Percentiles rank a stretch among this genome's conserved stretches.
Evolutionary conservation across 2,888 invertebrate genomes (phyloP).

Genomic region (Leptinotarsa haldemani): DNA sequence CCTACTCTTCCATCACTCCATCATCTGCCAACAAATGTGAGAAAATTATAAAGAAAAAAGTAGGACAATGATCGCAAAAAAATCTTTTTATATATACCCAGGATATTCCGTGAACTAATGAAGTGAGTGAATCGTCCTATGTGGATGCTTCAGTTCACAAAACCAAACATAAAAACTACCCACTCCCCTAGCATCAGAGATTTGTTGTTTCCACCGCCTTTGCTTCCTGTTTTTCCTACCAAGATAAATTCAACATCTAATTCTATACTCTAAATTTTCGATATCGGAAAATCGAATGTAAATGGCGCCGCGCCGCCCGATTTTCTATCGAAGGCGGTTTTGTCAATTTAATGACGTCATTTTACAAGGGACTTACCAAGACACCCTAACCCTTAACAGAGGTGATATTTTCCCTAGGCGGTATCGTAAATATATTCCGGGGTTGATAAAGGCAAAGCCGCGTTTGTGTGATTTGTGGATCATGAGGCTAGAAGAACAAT

Average conservation of each 20-base stretch:
- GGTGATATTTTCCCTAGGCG: conserved; percentile 44
- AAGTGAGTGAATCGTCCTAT: too few relatives aligned
- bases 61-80: too few relatives aligned
- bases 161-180: too few relatives aligned
- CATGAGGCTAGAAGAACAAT: neutral
- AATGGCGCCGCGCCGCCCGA: conserved; percentile 55
- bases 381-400: conserved; percentile 48
- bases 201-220: neutral
- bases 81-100: too few relatives aligned
- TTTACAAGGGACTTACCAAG: conserved; percentile 57
- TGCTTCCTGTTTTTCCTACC: neutral
- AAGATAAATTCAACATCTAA: conserved; percentile 10
- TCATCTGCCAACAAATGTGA: too few relatives aligned
- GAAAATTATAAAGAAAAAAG: too few relatives aligned
- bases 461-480: conserved; percentile 5
- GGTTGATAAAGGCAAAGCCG: conserved; percentile 16
- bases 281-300: conserved; percentile 38
- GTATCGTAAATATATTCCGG: conserved; percentile 29
- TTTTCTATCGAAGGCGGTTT: conserved; percentile 54
- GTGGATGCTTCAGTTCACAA: too few relatives aligned
- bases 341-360: conserved; percentile 60
- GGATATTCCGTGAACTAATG: too few relatives aligned
- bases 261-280: conserved; percentile 6
- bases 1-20: too few relatives aligned
- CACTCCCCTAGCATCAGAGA: too few relatives aligned